Evolutionary conservation across 1,140 invertebrate genomes (phyloP), one percentile per base, ranked within the genome.

Genomic region (Calosoma granatense): DNA sequence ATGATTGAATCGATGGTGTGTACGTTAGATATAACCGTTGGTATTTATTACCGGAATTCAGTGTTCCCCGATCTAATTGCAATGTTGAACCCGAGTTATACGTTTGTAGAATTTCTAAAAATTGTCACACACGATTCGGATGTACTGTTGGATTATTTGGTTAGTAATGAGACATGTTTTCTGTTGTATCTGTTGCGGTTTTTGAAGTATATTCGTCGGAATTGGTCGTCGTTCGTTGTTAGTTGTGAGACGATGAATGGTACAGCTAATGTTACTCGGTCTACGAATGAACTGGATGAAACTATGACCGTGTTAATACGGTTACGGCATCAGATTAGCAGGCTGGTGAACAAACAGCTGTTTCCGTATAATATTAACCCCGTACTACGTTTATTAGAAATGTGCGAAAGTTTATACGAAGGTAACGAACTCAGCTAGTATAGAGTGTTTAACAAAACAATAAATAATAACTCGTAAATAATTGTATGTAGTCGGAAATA

Each of bases 1-100:
- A 70, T 94, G 54, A 87, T 94, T 20, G 92, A 94, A 75, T 86
- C 87, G n/a, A 90, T 94, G 88, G 86, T 94, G 1, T 94, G 90
- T 71, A 90, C 87, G 39, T 71, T 94, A 22, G 90, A 94, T 70
- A 90, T 92, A 21, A 88, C 86, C 2, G 83, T 88, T 41, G 90
- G 88, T 52, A 81, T 92, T 19, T 88, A 87, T 20, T 88, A 88
- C 65, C 80, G 87, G 47, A 86, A 88, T 65, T 86, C 86, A 2
- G 80, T 84, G 20, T 86, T 85, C 62, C 85, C 85, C 22, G 85
- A 88, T 66, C 74, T 89, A 41, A 82, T 86, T 58, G 80, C 81
- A 1, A 88, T 89, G 79, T 72, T 93, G 39, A 90, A 87, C 75
- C 90, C 91, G 0, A 82, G 87, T 56, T 77, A 83, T 53, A 91